phyloP scores from a whole-genome alignment of 2,113 vertebrate species.

The Vicugna pacos region DNA sequence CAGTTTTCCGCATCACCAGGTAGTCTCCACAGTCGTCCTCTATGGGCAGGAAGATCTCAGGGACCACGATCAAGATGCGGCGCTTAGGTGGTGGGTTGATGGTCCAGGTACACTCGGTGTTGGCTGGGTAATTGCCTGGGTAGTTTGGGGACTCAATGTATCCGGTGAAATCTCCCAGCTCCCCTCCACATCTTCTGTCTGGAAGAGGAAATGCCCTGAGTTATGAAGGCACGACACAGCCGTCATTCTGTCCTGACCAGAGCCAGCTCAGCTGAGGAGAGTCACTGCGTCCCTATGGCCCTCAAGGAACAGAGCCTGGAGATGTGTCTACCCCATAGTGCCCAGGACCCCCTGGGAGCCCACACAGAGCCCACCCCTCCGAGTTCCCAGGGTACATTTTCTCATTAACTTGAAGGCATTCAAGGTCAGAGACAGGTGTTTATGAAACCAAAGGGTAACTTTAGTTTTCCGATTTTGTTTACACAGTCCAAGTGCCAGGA shows the following conservation, averaged over 20 bases:
- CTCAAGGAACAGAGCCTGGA: not conserved
- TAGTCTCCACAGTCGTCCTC: constrained; percentile 99
- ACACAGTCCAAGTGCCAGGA: not conserved
- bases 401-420: not conserved
- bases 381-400: not conserved
- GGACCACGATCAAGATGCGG: constrained; percentile 97
- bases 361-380: not conserved
- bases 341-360: not conserved
- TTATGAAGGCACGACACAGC: not conserved
- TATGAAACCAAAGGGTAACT: not conserved
- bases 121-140: constrained; percentile 97
- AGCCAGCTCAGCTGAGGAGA: not conserved
- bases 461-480: constrained; percentile 10
- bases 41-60: constrained; percentile 98
- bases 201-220: constrained; percentile 67
- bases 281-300: not conserved
- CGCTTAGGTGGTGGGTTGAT: constrained; percentile 97
- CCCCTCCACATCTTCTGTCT: constrained; percentile 97
- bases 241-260: not conserved
- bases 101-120: constrained; percentile 96
- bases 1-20: constrained; percentile 98
- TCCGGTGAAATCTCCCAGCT: constrained; percentile 96
- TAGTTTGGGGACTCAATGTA: constrained; percentile 99
- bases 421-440: not conserved
- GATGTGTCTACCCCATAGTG: not conserved